phyloP scores from a whole-genome alignment of 2,888 invertebrate genomes.

The Oscheius sp. region DNA sequence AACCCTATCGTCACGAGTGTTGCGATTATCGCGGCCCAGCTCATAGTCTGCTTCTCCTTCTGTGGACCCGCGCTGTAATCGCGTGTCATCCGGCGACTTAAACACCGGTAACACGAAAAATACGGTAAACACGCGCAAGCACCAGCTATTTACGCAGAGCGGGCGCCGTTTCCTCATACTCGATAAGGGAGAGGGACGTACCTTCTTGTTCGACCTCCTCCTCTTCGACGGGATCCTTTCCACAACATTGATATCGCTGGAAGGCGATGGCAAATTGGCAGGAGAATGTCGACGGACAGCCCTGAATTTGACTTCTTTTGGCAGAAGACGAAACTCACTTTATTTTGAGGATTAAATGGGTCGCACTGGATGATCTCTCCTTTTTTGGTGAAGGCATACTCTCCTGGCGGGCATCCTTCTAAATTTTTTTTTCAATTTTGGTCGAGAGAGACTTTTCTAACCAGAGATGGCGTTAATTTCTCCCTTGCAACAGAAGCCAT shows the following conservation, averaged over 20 bases:
- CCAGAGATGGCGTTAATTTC: conserved; percentile 64
- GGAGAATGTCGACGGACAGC: conserved; percentile 54
- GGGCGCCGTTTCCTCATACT: conserved; percentile 3
- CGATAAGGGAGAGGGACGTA: not conserved
- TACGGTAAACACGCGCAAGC: conserved; percentile 33
- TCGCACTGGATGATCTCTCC: conserved; percentile 65
- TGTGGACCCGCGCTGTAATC: conserved; percentile 25
- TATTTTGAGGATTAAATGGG: conserved; percentile 67
- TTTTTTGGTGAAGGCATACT: conserved; percentile 63
- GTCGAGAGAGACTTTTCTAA: not conserved
- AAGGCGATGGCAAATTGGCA: conserved; percentile 67
- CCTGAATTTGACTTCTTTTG: conserved; percentile 25
- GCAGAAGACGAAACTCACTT: conserved; percentile 38
- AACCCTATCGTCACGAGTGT: conserved; percentile 11
- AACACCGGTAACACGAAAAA: conserved; percentile 33
- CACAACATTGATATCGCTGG: conserved; percentile 70
- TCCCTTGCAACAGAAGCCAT: conserved; percentile 68
- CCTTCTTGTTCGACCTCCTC: conserved; percentile 63
- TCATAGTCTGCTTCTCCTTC: conserved; percentile 20
- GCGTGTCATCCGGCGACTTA: conserved; percentile 34
- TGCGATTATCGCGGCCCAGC: conserved; percentile 1
- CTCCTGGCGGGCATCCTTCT: conserved; percentile 70
- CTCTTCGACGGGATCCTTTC: conserved; percentile 68
- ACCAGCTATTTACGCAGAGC: conserved; percentile 34
- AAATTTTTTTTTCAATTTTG: conserved; percentile 8